These are phyloP conservation scores for Suricata suricatta DNA, from an alignment of 2,113 vertebrate species.

Conservation along the genomic window DNA sequence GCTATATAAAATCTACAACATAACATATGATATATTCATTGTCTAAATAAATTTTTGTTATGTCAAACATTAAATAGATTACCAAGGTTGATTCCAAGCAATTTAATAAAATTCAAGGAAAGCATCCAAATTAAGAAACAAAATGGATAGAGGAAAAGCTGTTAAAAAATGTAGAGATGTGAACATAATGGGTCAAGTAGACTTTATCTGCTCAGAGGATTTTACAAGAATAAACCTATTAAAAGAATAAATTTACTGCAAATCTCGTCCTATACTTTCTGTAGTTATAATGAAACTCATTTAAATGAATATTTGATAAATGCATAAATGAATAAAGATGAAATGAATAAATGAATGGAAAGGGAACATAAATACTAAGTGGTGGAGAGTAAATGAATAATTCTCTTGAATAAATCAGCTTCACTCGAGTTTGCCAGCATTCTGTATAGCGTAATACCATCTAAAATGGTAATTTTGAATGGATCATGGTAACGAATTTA, in stretches of 20 bases:
- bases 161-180: slow-evolving; percentile 14
- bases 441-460: slow-evolving; percentile 66
- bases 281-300: slow-evolving; percentile 83
- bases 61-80: background rate
- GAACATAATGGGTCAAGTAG: slow-evolving; percentile 50
- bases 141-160: background rate
- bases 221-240: slow-evolving; percentile 83
- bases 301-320: slow-evolving; percentile 88
- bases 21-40: background rate
- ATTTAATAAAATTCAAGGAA: slow-evolving; percentile 28
- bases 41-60: background rate
- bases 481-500: slow-evolving; percentile 54
- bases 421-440: slow-evolving; percentile 76
- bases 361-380: slow-evolving; percentile 85
- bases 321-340: slow-evolving; percentile 87
- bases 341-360: slow-evolving; percentile 86
- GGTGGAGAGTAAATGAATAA: slow-evolving; percentile 86
- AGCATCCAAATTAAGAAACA: background rate
- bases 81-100: background rate
- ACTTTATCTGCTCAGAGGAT: slow-evolving; percentile 65
- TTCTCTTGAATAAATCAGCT: slow-evolving; percentile 82
- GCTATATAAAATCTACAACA: background rate
- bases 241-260: slow-evolving; percentile 81
- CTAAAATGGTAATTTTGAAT: slow-evolving; percentile 74
- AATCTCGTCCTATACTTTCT: slow-evolving; percentile 79